Conservation (phyloP, 2,888 invertebrate species). For the Pandemis corylana region DNA sequence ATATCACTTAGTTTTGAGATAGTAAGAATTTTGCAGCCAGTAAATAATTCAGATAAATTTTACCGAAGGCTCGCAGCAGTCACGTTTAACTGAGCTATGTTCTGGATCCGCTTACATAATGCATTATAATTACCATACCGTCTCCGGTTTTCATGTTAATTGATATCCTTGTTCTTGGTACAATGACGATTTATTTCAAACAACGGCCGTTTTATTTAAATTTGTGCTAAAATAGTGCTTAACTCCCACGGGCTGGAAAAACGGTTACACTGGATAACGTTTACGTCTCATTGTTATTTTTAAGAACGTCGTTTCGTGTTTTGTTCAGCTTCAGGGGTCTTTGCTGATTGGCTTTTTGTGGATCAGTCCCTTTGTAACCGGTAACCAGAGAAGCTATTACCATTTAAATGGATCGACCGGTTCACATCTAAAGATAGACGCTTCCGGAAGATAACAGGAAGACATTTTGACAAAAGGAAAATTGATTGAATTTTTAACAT, state of each 20-base stretch:
- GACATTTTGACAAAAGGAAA: not conserved
- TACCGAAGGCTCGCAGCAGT: constrained; percentile 45
- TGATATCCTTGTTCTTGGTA: constrained; percentile 53
- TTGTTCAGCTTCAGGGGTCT: not conserved
- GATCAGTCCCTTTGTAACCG: not conserved
- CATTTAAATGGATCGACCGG: not conserved
- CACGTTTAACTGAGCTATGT: constrained; percentile 56
- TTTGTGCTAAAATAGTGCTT: constrained; percentile 7
- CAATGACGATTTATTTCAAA: constrained; percentile 14
- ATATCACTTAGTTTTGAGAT: not conserved
- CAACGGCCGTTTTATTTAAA: constrained; percentile 26
- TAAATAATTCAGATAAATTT: constrained; percentile 10
- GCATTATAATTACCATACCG: constrained; percentile 57
- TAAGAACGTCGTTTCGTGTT: not conserved
- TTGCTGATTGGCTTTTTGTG: not conserved
- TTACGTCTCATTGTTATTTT: not conserved
- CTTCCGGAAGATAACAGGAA: not conserved
- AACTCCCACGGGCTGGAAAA: constrained; percentile 29
- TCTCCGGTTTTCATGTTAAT: constrained; percentile 61
- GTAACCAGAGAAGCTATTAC: not conserved
- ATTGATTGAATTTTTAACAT: not conserved
- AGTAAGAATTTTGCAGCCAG: not conserved
- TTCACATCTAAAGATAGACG: not conserved
- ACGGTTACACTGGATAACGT: constrained; percentile 6
- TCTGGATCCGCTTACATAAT: constrained; percentile 71